phyloP scores from a whole-genome alignment of 2,797 vertebrate genomes.

The Peromyscus eremicus region DNA sequence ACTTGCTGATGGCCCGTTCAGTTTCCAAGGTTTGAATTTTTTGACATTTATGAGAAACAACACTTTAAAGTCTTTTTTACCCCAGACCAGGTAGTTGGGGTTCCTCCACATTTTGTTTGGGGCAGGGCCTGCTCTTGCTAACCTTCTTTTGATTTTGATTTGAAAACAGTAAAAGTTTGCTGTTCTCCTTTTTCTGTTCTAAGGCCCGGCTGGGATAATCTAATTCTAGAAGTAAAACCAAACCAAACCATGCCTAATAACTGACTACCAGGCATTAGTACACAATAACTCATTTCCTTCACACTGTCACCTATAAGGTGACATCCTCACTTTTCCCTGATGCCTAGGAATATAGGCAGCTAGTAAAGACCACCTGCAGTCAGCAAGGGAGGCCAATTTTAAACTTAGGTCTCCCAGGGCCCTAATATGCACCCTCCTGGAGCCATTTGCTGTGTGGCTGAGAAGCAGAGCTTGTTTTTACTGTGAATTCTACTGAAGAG shows the following conservation, averaged over 20 bases:
- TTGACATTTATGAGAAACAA: background rate
- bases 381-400: background rate
- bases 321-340: background rate
- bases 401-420: background rate
- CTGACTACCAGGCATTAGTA: background rate
- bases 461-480: background rate
- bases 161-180: conserved; percentile 57
- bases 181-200: background rate
- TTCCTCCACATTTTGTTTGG: background rate
- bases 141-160: conserved; percentile 2
- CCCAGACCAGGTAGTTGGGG: background rate
- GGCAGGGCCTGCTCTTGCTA: background rate
- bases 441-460: background rate
- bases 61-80: background rate
- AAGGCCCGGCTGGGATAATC: background rate
- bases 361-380: background rate
- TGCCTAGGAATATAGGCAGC: background rate
- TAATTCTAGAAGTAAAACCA: background rate
- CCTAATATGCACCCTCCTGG: too few relatives aligned
- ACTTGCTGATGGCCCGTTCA: conserved; percentile 3
- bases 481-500: background rate
- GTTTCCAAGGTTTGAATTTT: background rate
- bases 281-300: background rate
- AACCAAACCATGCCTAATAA: background rate
- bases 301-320: background rate